phyloP scores from a whole-genome alignment of 2,113 vertebrate genomes.

The Gymnobelideus leadbeateri region DNA sequence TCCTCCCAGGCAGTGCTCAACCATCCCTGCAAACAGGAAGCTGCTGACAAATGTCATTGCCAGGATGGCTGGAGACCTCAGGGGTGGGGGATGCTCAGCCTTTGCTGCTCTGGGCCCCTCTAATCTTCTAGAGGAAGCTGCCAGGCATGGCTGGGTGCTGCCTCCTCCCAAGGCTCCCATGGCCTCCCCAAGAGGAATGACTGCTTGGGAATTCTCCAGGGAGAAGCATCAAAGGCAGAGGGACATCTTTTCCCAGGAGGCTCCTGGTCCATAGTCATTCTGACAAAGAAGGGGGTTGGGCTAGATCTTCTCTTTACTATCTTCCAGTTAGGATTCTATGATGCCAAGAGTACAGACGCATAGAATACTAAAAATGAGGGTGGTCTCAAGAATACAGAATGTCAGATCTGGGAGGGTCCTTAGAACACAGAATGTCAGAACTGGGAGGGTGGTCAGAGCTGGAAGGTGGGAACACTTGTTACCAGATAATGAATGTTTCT shows the following conservation, averaged over 20 bases:
- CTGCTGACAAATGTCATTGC: slow-evolving; percentile 1
- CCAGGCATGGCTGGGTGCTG: not conserved
- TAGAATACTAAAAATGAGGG: not conserved
- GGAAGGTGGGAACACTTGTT: too few relatives aligned
- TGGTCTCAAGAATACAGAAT: too few relatives aligned
- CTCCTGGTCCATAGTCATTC: not conserved
- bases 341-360: not conserved
- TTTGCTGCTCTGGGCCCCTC: not conserved
- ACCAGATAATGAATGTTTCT: not conserved
- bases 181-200: not conserved
- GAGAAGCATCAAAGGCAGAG: not conserved
- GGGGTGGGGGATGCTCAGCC: not conserved
- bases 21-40: slow-evolving; percentile 72
- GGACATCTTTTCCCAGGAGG: not conserved
- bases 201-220: not conserved
- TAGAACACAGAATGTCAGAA: too few relatives aligned
- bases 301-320: not conserved
- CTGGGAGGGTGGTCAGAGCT: too few relatives aligned
- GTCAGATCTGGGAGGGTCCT: too few relatives aligned
- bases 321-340: not conserved
- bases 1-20: not conserved
- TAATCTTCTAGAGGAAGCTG: slow-evolving; percentile 62
- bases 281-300: not conserved
- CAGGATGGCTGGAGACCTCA: not conserved
- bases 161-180: not conserved